These are phyloP conservation scores for Drosophila trapezifrons DNA, from an alignment of 1,140 invertebrate genomes.

Conservation along the genomic window DNA sequence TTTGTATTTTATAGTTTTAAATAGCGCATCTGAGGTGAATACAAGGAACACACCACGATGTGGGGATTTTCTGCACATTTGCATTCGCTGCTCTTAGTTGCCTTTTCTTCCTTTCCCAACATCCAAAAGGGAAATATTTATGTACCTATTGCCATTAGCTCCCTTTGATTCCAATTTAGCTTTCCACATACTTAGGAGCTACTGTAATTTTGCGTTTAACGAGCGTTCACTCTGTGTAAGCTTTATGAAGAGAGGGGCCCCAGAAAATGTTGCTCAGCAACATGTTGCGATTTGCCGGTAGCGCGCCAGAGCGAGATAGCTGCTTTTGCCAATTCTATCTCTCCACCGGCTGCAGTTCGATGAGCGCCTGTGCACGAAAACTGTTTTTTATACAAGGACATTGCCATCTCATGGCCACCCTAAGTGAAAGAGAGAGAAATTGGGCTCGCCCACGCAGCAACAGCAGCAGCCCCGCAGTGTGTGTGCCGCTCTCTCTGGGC, in stretches of 20 bases:
- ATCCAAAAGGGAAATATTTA: not conserved
- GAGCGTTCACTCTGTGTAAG: constrained; percentile 9
- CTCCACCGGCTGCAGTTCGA: constrained; percentile 32
- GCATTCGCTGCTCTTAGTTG: no score
- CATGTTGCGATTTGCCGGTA: constrained; percentile 23
- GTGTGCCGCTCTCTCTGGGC: not conserved
- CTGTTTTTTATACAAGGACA: constrained; percentile 84
- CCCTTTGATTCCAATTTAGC: no score
- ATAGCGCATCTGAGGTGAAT: no score
- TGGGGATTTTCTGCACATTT: no score
- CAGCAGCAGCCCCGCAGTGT: not conserved
- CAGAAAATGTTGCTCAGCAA: constrained; percentile 28
- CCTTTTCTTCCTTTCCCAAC: no score
- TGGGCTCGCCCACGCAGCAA: not conserved
- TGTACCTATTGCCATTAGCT: no score
- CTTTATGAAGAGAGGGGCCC: constrained; percentile 10
- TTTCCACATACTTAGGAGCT: no score
- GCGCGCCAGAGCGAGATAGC: constrained; percentile 1
- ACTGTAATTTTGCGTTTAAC: not conserved
- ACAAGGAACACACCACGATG: no score
- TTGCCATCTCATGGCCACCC: constrained; percentile 59
- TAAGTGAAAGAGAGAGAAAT: constrained; percentile 28
- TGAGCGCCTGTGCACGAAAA: constrained; percentile 71
- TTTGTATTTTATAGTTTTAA: no score
- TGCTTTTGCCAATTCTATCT: not conserved